Evolutionary conservation across 2,888 invertebrate genomes (phyloP).

Genomic region (Eurois occulta): DNA sequence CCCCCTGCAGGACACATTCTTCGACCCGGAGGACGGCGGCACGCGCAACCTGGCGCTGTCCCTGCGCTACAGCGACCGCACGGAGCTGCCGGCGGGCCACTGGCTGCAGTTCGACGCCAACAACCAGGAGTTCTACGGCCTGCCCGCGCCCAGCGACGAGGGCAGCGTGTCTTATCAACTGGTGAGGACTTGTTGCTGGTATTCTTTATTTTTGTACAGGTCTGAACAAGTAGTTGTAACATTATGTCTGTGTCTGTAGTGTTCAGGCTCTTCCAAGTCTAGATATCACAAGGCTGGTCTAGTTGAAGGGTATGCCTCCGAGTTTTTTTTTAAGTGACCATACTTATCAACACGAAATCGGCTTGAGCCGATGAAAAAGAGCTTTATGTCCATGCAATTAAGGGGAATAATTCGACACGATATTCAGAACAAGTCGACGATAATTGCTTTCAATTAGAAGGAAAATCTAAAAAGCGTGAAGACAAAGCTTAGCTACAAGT

Average conservation of each 20-base stretch:
- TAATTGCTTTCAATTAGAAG: not conserved
- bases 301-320: not conserved
- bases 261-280: not conserved
- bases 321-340: not conserved
- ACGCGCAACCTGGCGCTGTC: slow-evolving; percentile 93
- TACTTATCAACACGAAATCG: not conserved
- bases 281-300: not conserved
- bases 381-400: not conserved
- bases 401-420: too few relatives aligned
- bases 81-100: slow-evolving; percentile 91
- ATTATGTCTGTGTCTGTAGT: not conserved
- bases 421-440: not conserved
- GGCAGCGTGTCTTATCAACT: slow-evolving; percentile 95
- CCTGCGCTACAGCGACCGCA: slow-evolving; percentile 93
- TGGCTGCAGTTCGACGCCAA: slow-evolving; percentile 97
- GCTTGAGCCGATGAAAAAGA: not conserved
- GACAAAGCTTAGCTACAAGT: not conserved
- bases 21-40: slow-evolving; percentile 96
- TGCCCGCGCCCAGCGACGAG: slow-evolving; percentile 93
- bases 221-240: too few relatives aligned
- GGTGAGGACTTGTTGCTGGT: slow-evolving; percentile 76
- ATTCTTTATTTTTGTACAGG: too few relatives aligned
- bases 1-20: slow-evolving; percentile 94
- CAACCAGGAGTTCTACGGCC: slow-evolving; percentile 97
- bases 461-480: not conserved